phyloP scores from a whole-genome alignment of 2,888 invertebrate genomes.

The Diaprepes abbreviatus region DNA sequence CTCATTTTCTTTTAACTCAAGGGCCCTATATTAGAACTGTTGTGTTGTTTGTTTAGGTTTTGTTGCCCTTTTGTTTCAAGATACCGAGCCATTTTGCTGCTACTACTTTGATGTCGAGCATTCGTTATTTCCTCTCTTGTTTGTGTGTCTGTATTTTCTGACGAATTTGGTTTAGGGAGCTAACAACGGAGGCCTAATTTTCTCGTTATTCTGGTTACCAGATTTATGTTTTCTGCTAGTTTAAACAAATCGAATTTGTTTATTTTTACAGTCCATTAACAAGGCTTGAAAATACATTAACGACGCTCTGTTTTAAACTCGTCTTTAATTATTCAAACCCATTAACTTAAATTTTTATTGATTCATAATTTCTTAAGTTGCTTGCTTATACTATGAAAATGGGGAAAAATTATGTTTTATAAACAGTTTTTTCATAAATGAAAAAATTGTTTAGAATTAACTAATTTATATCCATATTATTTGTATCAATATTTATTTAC shows the following conservation, averaged over 20 bases:
- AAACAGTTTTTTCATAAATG: too few species aligned
- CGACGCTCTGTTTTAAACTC: too few species aligned
- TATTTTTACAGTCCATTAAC: neutral
- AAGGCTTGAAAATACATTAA: too few species aligned
- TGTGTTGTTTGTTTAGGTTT: conserved; percentile 27
- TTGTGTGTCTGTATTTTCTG: conserved; percentile 2
- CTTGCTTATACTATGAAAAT: too few species aligned
- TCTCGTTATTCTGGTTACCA: neutral
- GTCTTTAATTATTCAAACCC: too few species aligned
- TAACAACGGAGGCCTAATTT: neutral
- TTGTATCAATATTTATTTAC: conserved; percentile 2
- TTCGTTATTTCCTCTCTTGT: conserved; percentile 13
- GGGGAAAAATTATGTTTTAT: too few species aligned
- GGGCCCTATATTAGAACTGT: conserved; percentile 8
- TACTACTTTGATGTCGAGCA: conserved; percentile 20
- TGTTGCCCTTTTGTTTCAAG: conserved; percentile 33
- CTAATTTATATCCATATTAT: neutral
- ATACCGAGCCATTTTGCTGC: conserved; percentile 22
- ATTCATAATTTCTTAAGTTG: too few species aligned
- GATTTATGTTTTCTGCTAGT: neutral
- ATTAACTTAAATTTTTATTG: too few species aligned
- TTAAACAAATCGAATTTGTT: neutral
- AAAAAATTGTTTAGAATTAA: too few species aligned
- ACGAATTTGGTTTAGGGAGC: neutral
- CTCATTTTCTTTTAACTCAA: conserved; percentile 5